Evolutionary conservation across 1,140 invertebrate genomes (phyloP).

Genomic region (Pinna nobilis): DNA sequence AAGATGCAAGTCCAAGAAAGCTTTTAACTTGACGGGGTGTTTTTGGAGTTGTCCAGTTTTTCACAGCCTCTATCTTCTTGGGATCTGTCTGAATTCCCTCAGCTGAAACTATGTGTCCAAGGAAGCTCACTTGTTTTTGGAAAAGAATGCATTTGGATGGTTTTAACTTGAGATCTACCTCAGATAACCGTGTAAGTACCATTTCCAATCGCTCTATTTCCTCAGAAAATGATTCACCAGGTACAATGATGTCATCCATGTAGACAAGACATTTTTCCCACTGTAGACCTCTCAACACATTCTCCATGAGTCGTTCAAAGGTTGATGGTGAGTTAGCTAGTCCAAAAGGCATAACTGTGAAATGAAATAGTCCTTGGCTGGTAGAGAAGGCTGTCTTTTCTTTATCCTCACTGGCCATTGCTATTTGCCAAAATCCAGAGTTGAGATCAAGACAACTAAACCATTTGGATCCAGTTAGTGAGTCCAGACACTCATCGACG

Average conservation of each 20-base stretch:
- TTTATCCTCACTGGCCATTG: conserved; percentile 14
- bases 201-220: conserved; percentile 5
- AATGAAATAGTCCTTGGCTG: conserved; percentile 30
- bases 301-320: conserved; percentile 51
- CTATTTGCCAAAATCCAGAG: conserved; percentile 67
- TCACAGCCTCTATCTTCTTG: conserved; percentile 21
- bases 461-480: conserved; percentile 30
- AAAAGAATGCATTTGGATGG: conserved; percentile 40
- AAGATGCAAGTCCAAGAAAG: conserved; percentile 60
- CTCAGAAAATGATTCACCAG: conserved; percentile 20
- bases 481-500: conserved; percentile 41
- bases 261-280: conserved; percentile 37
- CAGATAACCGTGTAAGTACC: conserved; percentile 29
- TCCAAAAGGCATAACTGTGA: conserved; percentile 43
- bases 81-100: conserved; percentile 34
- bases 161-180: conserved; percentile 36
- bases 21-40: conserved; percentile 52
- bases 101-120: conserved; percentile 43
- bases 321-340: conserved; percentile 30
- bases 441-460: conserved; percentile 47
- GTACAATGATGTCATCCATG: conserved; percentile 44
- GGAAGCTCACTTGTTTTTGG: conserved; percentile 39
- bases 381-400: conserved; percentile 41
- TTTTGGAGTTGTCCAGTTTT: conserved; percentile 57
- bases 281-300: conserved; percentile 24